Base-by-base conservation (phyloP, 2,113 vertebrate species). In the Tachysurus vachellii region DNA sequence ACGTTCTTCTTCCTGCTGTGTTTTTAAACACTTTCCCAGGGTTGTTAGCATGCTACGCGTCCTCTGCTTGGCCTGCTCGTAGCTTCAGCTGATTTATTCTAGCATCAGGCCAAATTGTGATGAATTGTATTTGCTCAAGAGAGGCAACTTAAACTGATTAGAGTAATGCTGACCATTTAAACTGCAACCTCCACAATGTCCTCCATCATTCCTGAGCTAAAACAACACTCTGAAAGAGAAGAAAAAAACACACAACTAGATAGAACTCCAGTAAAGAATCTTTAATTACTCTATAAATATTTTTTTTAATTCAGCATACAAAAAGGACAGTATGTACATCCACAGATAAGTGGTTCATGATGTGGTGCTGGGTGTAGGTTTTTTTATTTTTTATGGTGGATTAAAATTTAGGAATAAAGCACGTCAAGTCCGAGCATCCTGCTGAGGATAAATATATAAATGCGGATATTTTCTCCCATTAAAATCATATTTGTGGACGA, bases 251-350 rank as follows among this genome's bases (percentile, higher is more conserved):
- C 64, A 80, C 4, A 28, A 66, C 47, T 12, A 56, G 47, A 28
- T 88, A 57, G 87, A 90, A 83, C 93, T 80, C 79, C 91, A 91
- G 90, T 92, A 91, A 94, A 92, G 92, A 91, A 89, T 91, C 91
- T 93, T 93, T 94, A 94, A 95, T 95, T 96, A 96, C 94, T 95
- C 97, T 94, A 99, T 99, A 99, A 99, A 99, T 98, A 99, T 95
- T 96, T 96, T 94, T 96, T 95, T 95, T 95, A 95, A 96, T 97
- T 96, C 95, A 92, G 94, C 95, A 94, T 96, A 97, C 93, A 95
- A 96, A 96, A 97, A 96, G 59, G 94, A 94, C 95, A 96, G 95
- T 96, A 97, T 97, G 93, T 98, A 98, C 97, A 98, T 94, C 95
- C 96, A 96, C 96, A 91, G 94, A 93, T 92, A 93, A 96, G 97